A percentile compares a stretch with the other conserved stretches of the same genome.
phyloP scores from a whole-genome alignment of 2,113 vertebrate species.

The Vombatus ursinus region DNA sequence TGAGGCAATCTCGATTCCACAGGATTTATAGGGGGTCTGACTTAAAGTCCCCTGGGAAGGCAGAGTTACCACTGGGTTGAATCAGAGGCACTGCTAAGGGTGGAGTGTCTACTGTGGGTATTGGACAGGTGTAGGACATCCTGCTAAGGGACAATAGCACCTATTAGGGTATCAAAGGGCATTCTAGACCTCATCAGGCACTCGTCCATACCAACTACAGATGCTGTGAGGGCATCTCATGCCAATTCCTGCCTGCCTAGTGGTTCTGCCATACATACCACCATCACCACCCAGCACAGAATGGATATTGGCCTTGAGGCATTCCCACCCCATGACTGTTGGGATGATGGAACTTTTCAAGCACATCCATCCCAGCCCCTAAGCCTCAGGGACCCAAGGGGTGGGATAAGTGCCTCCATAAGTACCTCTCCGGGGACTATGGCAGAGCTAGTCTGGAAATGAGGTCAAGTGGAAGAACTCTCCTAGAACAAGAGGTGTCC shows the following conservation, averaged over 20 bases:
- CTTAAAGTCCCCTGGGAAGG: neutral
- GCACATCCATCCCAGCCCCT: slow-evolving; percentile 25
- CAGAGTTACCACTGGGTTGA: neutral
- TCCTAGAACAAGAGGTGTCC: neutral
- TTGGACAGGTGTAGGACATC: neutral
- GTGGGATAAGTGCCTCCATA: neutral
- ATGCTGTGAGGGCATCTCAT: neutral
- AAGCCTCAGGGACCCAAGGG: slow-evolving; percentile 29
- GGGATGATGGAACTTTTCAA: neutral
- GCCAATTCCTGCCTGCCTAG: neutral
- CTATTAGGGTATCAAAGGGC: neutral
- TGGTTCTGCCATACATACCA: neutral
- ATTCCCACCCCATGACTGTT: neutral
- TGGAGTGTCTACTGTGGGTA: neutral
- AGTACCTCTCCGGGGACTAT: neutral
- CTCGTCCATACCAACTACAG: slow-evolving; percentile 1
- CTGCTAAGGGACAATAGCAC: slow-evolving; percentile 4
- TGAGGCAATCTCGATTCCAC: neutral
- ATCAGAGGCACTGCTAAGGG: slow-evolving; percentile 19
- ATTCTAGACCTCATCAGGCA: neutral
- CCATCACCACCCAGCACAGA: neutral
- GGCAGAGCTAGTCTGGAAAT: neutral
- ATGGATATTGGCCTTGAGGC: neutral
- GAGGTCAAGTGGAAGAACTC: neutral
- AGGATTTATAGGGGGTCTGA: slow-evolving; percentile 38